Evolutionary conservation across 2,888 invertebrate species (phyloP).

Genomic region (Ecliptopera silaceata): DNA sequence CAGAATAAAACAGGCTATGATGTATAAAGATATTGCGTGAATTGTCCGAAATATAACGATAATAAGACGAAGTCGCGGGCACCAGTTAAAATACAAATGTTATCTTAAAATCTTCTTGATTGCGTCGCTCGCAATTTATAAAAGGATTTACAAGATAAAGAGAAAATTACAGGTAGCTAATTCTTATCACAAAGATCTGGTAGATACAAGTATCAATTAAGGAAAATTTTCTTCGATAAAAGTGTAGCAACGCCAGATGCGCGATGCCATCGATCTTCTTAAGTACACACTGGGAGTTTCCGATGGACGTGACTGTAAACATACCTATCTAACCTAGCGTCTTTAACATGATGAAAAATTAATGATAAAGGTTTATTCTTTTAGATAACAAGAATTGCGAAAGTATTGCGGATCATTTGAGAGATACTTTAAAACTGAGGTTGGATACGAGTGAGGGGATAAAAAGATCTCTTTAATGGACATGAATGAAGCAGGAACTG

Average conservation of each 20-base stretch:
- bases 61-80: too few species aligned
- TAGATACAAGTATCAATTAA: constrained; percentile 1
- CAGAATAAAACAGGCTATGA: too few species aligned
- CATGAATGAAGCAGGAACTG: too few species aligned
- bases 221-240: constrained; percentile 24
- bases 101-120: too few species aligned
- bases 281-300: constrained; percentile 36
- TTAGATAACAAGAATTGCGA: not conserved
- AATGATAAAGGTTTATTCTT: constrained; percentile 7
- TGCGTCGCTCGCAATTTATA: too few species aligned
- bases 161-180: not conserved
- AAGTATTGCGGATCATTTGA: not conserved
- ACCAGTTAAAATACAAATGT: too few species aligned
- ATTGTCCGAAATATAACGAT: too few species aligned
- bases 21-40: too few species aligned
- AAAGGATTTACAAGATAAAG: too few species aligned
- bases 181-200: not conserved
- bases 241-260: constrained; percentile 21
- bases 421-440: too few species aligned
- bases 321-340: constrained; percentile 15
- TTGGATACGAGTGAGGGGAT: too few species aligned
- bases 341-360: constrained; percentile 17
- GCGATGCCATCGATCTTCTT: constrained; percentile 27
- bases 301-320: constrained; percentile 26
- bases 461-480: too few species aligned